These are phyloP conservation scores for Ctenicera cuprea DNA, from an alignment of 2,888 invertebrate genomes.

Conservation along the genomic window DNA sequence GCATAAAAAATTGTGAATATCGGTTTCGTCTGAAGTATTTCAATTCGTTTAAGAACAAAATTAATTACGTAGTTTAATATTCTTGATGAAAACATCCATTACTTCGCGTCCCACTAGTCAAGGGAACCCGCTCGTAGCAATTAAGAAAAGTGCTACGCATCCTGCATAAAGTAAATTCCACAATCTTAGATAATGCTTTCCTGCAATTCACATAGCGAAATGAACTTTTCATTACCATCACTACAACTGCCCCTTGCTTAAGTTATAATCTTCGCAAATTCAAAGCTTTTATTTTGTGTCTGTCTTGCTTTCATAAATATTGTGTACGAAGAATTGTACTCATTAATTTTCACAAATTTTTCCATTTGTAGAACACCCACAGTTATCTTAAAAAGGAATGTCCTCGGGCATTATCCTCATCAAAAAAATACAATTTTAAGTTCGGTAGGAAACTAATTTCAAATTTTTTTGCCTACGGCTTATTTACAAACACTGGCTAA, in stretches of 20 bases:
- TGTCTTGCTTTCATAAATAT: neutral
- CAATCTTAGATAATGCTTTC: constrained; percentile 10
- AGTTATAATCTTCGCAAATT: neutral
- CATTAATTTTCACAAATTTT: neutral
- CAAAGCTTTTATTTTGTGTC: neutral
- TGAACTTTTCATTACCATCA: constrained; percentile 1
- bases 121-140: constrained; percentile 12
- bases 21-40: neutral
- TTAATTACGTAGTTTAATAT: constrained; percentile 13
- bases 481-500: neutral
- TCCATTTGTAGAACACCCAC: neutral
- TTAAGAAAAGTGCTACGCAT: constrained; percentile 28
- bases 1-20: too few species aligned
- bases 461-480: neutral
- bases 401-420: neutral
- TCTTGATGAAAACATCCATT: constrained; percentile 30
- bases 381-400: neutral
- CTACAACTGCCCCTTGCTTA: neutral
- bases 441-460: neutral
- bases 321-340: neutral
- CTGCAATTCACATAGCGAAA: neutral
- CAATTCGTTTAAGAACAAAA: neutral
- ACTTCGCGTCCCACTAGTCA: constrained; percentile 7
- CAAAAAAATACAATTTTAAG: neutral
- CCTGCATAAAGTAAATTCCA: constrained; percentile 25